Percentiles rank a stretch among this genome's conserved stretches.
These are phyloP conservation scores for Myoxocephalus aenaeus DNA, from an alignment of 2,797 vertebrate species.

Conservation along the genomic window DNA sequence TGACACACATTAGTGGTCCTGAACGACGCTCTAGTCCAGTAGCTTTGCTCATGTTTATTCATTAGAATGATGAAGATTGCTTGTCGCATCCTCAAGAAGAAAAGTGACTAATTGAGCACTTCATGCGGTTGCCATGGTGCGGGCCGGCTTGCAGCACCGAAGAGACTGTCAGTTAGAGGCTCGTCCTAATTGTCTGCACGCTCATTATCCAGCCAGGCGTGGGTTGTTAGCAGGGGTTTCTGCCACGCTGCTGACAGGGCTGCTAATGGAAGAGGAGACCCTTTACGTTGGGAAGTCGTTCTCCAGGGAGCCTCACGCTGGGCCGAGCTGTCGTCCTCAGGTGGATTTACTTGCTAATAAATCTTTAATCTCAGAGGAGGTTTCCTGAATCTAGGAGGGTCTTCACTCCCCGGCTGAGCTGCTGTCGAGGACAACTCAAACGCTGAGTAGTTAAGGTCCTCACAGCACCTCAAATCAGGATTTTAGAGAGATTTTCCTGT, in stretches of 20 bases:
- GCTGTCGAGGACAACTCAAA: conserved; percentile 24
- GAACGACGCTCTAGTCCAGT: conserved; percentile 61
- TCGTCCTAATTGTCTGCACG: conserved; percentile 66
- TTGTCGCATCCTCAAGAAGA: conserved; percentile 66
- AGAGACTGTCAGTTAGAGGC: conserved; percentile 67
- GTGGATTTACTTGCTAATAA: conserved; percentile 38
- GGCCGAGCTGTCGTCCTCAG: conserved; percentile 36
- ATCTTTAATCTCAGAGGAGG: conserved; percentile 25
- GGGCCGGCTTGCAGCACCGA: conserved; percentile 39
- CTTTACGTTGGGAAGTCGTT: conserved; percentile 34
- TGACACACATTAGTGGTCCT: conserved; percentile 63
- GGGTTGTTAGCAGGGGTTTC: conserved; percentile 62
- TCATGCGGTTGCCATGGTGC: conserved; percentile 61
- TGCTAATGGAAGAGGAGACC: conserved; percentile 54
- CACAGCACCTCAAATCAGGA: neutral
- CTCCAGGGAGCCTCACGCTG: conserved; percentile 26
- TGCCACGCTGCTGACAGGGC: conserved; percentile 50
- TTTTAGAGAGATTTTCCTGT: neutral
- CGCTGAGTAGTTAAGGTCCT: neutral
- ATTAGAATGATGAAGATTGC: conserved; percentile 75
- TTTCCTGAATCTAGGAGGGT: conserved; percentile 17
- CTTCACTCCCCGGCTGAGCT: conserved; percentile 9
- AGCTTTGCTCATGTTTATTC: conserved; percentile 76
- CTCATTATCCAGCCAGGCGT: conserved; percentile 65
- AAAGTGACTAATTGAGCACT: conserved; percentile 75